Conservation (phyloP, 2,797 vertebrate genomes). For the Rhinella marina region DNA sequence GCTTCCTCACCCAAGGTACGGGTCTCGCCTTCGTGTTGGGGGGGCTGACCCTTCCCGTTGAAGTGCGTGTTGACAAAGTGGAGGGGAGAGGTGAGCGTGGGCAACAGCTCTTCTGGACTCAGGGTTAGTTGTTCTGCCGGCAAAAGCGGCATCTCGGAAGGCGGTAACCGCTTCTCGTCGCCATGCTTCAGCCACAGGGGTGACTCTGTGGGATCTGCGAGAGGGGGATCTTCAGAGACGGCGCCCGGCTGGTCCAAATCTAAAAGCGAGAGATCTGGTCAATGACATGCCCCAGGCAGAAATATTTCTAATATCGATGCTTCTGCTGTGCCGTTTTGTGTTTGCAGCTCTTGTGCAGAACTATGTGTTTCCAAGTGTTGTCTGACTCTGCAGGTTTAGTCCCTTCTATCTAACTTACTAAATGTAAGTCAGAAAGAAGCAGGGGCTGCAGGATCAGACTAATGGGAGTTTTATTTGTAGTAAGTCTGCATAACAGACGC, state of each 20-base stretch:
- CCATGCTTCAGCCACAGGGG: constrained; percentile 82
- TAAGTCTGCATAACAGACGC: too few species aligned
- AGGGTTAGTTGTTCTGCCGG: constrained; percentile 69
- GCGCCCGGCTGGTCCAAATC: constrained; percentile 94
- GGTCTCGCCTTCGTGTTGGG: constrained; percentile 75
- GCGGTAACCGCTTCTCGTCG: constrained; percentile 69
- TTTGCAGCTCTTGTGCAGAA: too few species aligned
- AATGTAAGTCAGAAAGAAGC: too few species aligned
- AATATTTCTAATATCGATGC: background rate
- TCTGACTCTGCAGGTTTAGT: too few species aligned
- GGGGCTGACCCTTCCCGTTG: constrained; percentile 80
- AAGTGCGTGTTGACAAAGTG: constrained; percentile 99
- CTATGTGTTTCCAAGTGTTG: too few species aligned
- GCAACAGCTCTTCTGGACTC: constrained; percentile 71
- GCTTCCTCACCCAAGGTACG: constrained; percentile 88
- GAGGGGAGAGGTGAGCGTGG: constrained; percentile 86
- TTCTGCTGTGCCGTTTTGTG: too few species aligned
- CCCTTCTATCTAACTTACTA: too few species aligned
- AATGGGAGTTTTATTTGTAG: too few species aligned
- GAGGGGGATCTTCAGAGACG: constrained; percentile 89
- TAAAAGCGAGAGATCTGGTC: constrained; percentile 65
- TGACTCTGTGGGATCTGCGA: constrained; percentile 86
- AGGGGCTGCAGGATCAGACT: too few species aligned
- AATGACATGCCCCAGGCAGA: background rate
- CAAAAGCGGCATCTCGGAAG: constrained; percentile 65